Base-by-base conservation (phyloP, 2,797 vertebrate genomes). In the Hemibagrus guttatus region DNA sequence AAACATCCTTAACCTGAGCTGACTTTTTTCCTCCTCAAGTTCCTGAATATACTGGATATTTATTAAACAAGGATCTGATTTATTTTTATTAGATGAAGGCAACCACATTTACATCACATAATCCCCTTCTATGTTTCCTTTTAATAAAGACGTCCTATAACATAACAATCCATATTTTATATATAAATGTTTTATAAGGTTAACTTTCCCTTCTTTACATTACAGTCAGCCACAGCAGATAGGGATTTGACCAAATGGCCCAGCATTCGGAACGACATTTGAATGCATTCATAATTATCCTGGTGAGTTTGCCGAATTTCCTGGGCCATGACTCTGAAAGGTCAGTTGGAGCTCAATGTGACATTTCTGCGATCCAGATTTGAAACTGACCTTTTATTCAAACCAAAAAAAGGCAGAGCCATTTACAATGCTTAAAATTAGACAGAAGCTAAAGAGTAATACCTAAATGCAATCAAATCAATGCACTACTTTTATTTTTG, bases 371-470 rank as follows among this genome's bases (percentile, higher is more conserved):
- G 3, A 46, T 12, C 72, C 42, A 56, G 61, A 79, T 56, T 74
- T 63, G 71, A 85, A 78, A 76, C 46, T 78, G 84, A 76, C 84
- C 84, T 84, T 84, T 84, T 59, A 84, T 71, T 59, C 23, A n/a
- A 75, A 19, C 17, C 54, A 79, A 72, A 71, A 21, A 42, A 85
- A 68, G 19, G 13, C 61, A 85, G 61, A 68, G 19, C 61, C 14
- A 85, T 85, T 68, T 85, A 79, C 64, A 23, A 63, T 31, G 72
- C 56, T 35, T 31, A 52, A 76, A 75, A 76, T 49, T 46, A 76
- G 28, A 69, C 11, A 31, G n/a, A 16, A 52, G 68, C 46, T 63
- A 17, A 85, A 78, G 21, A 85, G 56, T 58, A 28, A 9, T 49
- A 26, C 42, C 49, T 52, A 85, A 85, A 39, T 17, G 4, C 61